Evolutionary conservation across 2,797 vertebrate species (phyloP).

Genomic region (Hemitrygon akajei): DNA sequence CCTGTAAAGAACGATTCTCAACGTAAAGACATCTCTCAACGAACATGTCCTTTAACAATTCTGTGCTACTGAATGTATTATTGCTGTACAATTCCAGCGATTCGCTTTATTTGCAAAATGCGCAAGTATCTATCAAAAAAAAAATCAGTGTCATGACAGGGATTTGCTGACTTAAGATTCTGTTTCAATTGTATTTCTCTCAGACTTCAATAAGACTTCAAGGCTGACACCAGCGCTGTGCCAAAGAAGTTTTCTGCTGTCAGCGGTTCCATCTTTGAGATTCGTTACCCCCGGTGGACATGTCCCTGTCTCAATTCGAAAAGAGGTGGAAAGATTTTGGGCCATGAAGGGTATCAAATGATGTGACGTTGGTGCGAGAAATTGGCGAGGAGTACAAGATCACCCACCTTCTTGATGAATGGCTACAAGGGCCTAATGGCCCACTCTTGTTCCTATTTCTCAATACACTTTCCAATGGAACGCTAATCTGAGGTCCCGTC

Average conservation of each 20-base stretch:
- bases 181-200: not conserved
- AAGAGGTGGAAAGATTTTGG: too few relatives aligned
- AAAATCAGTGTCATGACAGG: not conserved
- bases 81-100: not conserved
- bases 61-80: too few relatives aligned
- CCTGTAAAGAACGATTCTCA: not conserved
- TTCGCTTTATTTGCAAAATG: not conserved
- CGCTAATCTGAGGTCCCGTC: not conserved
- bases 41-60: not conserved
- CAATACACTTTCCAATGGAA: not conserved
- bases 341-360: too few relatives aligned
- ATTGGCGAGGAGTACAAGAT: too few relatives aligned
- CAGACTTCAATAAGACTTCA: not conserved
- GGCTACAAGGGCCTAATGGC: too few relatives aligned
- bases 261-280: not conserved
- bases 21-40: not conserved
- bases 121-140: not conserved
- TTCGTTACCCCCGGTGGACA: too few relatives aligned
- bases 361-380: too few relatives aligned
- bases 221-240: not conserved
- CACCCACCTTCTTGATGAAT: too few relatives aligned
- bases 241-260: too few relatives aligned
- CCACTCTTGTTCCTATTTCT: too few relatives aligned
- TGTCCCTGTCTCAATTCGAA: too few relatives aligned
- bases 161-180: not conserved